Conservation (phyloP, 2,797 vertebrate genomes). For the Ammospiza maritima region DNA sequence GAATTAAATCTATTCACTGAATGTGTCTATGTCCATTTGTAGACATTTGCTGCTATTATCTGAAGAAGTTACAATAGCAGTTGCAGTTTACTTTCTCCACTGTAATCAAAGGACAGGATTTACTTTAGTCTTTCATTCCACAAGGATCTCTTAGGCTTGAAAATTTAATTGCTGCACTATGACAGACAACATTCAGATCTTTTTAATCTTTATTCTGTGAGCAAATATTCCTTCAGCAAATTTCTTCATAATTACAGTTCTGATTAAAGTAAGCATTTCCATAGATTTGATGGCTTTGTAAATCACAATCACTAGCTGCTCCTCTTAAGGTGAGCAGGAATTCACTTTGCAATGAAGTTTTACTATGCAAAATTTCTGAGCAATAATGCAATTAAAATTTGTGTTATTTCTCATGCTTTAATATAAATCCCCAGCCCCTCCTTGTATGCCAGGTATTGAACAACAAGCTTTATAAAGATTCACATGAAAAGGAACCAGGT, state of each 20-base stretch:
- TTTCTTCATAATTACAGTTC: conserved; percentile 46
- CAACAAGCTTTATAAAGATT: neutral
- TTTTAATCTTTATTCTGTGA: conserved; percentile 47
- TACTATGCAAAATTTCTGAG: neutral
- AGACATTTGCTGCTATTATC: neutral
- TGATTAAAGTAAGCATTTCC: conserved; percentile 46
- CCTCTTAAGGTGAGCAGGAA: conserved; percentile 1
- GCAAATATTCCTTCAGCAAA: conserved; percentile 50
- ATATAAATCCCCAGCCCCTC: neutral
- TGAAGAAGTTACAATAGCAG: neutral
- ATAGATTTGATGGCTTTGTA: conserved; percentile 41
- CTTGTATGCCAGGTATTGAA: neutral
- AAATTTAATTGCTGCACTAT: conserved; percentile 4
- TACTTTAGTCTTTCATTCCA: neutral
- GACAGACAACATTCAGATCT: neutral
- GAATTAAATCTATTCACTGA: neutral
- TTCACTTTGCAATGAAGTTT: conserved; percentile 16
- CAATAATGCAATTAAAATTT: conserved; percentile 26
- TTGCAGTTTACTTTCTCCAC: neutral
- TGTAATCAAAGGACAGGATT: neutral
- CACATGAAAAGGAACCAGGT: neutral
- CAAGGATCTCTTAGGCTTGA: neutral
- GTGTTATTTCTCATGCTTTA: neutral
- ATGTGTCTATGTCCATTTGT: neutral
- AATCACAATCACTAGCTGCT: conserved; percentile 18